phyloP scores from a whole-genome alignment of 2,888 invertebrate genomes.

The Acanthosepion esculentum region DNA sequence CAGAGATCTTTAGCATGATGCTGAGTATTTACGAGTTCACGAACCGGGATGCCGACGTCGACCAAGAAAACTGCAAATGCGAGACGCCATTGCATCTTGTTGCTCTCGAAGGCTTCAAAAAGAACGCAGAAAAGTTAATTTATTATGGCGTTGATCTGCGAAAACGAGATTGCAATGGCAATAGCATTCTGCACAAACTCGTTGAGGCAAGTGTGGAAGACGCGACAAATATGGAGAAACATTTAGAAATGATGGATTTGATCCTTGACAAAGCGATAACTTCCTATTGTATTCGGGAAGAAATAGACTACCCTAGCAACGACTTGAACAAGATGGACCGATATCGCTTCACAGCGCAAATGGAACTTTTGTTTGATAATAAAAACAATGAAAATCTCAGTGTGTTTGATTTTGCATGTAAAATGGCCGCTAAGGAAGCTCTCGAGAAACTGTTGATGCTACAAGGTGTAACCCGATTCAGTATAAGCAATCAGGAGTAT shows the following conservation, averaged over 20 bases:
- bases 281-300: constrained; percentile 69
- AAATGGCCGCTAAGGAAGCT: constrained; percentile 63
- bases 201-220: constrained; percentile 58
- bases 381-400: constrained; percentile 63
- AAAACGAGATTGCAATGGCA: constrained; percentile 60
- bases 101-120: constrained; percentile 55
- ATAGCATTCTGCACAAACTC: constrained; percentile 69
- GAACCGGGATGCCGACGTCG: constrained; percentile 66
- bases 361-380: constrained; percentile 61
- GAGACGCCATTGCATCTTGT: constrained; percentile 65
- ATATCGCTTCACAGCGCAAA: constrained; percentile 60
- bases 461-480: constrained; percentile 63
- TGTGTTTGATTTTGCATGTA: constrained; percentile 66
- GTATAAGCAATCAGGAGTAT: constrained; percentile 49
- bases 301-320: constrained; percentile 60
- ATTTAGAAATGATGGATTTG: constrained; percentile 60
- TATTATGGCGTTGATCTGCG: constrained; percentile 64
- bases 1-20: constrained; percentile 65
- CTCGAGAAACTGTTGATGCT: constrained; percentile 64
- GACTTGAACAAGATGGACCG: constrained; percentile 58
- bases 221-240: constrained; percentile 52
- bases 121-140: constrained; percentile 60
- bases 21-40: constrained; percentile 67
- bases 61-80: constrained; percentile 59
- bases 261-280: constrained; percentile 59